Evolutionary conservation across 2,113 vertebrate species (phyloP).

Genomic region (Equus przewalskii): DNA sequence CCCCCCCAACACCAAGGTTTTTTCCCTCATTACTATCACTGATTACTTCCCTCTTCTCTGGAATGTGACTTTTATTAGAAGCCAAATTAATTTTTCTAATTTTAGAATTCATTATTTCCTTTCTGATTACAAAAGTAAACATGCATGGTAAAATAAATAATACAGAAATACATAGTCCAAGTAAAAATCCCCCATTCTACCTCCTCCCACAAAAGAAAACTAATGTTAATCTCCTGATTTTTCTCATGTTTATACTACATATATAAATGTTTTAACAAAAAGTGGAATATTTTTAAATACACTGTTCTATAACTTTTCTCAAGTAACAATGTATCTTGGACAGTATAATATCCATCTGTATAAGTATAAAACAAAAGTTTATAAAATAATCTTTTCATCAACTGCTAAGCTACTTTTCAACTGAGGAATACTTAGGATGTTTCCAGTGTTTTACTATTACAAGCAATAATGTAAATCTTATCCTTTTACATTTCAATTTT

Average conservation of each 20-base stretch:
- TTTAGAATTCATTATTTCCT: constrained; percentile 40
- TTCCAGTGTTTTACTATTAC: not conserved
- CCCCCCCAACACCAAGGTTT: not conserved
- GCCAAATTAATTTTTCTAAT: constrained; percentile 5
- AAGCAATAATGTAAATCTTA: constrained; percentile 24
- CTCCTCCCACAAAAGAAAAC: not conserved
- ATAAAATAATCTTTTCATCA: constrained; percentile 7
- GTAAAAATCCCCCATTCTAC: not conserved
- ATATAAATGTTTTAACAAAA: not conserved
- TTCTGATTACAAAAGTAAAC: constrained; percentile 44
- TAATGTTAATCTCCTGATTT: not conserved
- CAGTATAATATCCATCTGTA: not conserved
- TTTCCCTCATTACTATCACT: not conserved
- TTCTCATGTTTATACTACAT: not conserved
- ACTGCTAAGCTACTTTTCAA: constrained; percentile 1
- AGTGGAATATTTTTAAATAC: not conserved
- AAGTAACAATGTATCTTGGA: not conserved
- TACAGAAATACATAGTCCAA: not conserved
- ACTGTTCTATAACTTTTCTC: not conserved
- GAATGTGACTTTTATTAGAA: constrained; percentile 26
- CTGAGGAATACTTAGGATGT: not conserved
- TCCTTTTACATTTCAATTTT: constrained; percentile 11
- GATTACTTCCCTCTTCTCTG: constrained; percentile 4
- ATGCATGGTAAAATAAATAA: constrained; percentile 16
- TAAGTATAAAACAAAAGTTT: constrained; percentile 18